Evolutionary conservation across 2,888 invertebrate species (phyloP).

Genomic region (Nineta flava): DNA sequence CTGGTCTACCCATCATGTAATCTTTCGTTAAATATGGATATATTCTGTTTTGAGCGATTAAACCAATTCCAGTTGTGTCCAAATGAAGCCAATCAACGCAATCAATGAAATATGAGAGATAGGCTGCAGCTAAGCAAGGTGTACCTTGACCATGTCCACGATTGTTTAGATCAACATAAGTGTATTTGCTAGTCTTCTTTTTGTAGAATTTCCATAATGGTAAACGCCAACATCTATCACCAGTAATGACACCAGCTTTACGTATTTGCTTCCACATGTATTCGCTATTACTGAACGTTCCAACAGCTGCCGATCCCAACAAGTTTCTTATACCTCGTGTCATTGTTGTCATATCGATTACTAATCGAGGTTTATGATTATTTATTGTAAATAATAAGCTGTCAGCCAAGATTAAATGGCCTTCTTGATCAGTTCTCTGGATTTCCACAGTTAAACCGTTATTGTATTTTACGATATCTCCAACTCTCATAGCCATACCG

Average conservation of each 20-base stretch:
- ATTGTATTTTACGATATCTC: slow-evolving; percentile 28
- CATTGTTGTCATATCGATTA: slow-evolving; percentile 55
- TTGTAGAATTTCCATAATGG: slow-evolving; percentile 39
- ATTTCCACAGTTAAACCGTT: slow-evolving; percentile 46
- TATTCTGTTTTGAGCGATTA: slow-evolving; percentile 32
- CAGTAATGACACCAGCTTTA: slow-evolving; percentile 35
- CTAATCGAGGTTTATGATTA: slow-evolving; percentile 36
- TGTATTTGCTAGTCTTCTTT: slow-evolving; percentile 27
- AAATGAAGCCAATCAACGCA: slow-evolving; percentile 42
- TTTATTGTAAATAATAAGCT: slow-evolving; percentile 27
- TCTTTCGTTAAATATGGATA: slow-evolving; percentile 36
- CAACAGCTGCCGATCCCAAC: slow-evolving; percentile 35
- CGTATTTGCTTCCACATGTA: slow-evolving; percentile 33
- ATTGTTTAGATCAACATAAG: slow-evolving; percentile 26
- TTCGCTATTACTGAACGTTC: slow-evolving; percentile 36
- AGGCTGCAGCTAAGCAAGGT: slow-evolving; percentile 26
- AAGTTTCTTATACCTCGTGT: slow-evolving; percentile 39
- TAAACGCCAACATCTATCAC: slow-evolving; percentile 45
- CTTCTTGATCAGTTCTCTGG: slow-evolving; percentile 42
- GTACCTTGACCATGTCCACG: slow-evolving; percentile 24
- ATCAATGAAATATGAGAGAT: slow-evolving; percentile 34
- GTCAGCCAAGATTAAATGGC: slow-evolving; percentile 24
- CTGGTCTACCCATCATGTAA: slow-evolving; percentile 33
- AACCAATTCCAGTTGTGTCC: slow-evolving; percentile 41
- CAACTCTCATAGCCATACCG: slow-evolving; percentile 40